These are phyloP conservation scores for Platycheirus albimanus DNA, from an alignment of 2,888 invertebrate species.

Conservation along the genomic window DNA sequence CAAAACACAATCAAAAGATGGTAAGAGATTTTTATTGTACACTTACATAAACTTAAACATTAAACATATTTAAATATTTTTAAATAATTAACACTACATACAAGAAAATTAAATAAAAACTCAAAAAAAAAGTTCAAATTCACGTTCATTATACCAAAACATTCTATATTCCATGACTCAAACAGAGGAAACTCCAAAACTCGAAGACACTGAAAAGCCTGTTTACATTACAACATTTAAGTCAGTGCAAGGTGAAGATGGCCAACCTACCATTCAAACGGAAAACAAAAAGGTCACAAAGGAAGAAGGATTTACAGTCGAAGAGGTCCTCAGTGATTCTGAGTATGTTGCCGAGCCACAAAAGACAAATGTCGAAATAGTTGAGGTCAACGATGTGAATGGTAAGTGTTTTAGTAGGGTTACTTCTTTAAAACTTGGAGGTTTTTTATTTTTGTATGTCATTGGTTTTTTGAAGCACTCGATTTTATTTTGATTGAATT, in stretches of 20 bases:
- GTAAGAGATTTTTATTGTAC: constrained; percentile 77
- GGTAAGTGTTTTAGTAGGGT: constrained; percentile 77
- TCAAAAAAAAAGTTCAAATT: constrained; percentile 34
- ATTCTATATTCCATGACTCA: constrained; percentile 54
- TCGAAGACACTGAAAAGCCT: constrained; percentile 80
- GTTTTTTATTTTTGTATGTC: constrained; percentile 29
- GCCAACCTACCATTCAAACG: constrained; percentile 80
- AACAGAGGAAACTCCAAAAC: constrained; percentile 78
- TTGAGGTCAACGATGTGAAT: constrained; percentile 81
- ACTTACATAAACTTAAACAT: constrained; percentile 74
- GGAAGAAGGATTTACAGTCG: constrained; percentile 81
- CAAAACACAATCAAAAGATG: constrained; percentile 77
- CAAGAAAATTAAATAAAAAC: background rate
- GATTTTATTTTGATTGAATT: constrained; percentile 11
- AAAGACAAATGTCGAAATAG: constrained; percentile 80
- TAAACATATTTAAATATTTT: too few species aligned
- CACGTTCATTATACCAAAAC: constrained; percentile 48
- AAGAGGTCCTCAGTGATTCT: constrained; percentile 81
- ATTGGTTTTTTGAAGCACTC: constrained; percentile 66
- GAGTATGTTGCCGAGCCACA: constrained; percentile 78
- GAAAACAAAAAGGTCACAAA: constrained; percentile 81
- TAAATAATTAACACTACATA: background rate
- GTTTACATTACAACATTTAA: constrained; percentile 82
- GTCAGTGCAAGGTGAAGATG: constrained; percentile 81
- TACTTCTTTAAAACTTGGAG: background rate